A percentile compares a stretch with the other conserved stretches of the same genome.
Conservation (phyloP, 1,140 invertebrate species). For the Hypsibius dujardini region DNA sequence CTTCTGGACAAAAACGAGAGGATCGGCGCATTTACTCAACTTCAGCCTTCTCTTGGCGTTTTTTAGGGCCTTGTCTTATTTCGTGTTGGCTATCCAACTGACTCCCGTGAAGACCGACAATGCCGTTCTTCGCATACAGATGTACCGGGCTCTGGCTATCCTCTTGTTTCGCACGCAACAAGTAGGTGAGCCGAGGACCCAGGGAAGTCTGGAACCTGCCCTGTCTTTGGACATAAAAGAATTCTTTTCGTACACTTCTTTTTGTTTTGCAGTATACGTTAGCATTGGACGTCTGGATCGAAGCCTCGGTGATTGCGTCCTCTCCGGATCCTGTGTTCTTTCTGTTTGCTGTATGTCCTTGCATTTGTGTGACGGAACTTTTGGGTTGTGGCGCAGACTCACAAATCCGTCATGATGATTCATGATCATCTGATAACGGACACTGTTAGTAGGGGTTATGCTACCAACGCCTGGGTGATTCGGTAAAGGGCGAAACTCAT, state of each 20-base stretch:
- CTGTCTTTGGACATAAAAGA: not conserved
- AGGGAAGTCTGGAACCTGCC: not conserved
- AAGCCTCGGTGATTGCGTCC: not conserved
- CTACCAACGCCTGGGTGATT: not conserved
- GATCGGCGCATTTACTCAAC: not conserved
- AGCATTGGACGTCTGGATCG: not conserved
- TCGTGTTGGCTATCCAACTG: not conserved
- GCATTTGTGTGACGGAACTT: not conserved
- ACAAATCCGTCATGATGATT: not conserved
- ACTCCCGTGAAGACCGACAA: not conserved
- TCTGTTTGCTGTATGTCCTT: not conserved
- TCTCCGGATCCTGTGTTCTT: not conserved
- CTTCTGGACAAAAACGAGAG: not conserved
- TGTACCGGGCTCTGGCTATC: not conserved
- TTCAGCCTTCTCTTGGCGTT: not conserved
- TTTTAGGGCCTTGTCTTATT: not conserved
- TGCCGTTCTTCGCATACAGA: not conserved
- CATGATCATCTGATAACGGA: not conserved
- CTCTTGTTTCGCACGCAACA: slow-evolving; percentile 5
- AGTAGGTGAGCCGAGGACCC: not conserved
- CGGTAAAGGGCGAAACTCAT: not conserved
- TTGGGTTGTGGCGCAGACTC: not conserved
- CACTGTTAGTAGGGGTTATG: not conserved
- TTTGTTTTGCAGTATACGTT: not conserved
- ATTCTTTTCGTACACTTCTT: not conserved